Evolutionary conservation across 2,888 invertebrate species (phyloP).

Genomic region (Campoplex capitator): DNA sequence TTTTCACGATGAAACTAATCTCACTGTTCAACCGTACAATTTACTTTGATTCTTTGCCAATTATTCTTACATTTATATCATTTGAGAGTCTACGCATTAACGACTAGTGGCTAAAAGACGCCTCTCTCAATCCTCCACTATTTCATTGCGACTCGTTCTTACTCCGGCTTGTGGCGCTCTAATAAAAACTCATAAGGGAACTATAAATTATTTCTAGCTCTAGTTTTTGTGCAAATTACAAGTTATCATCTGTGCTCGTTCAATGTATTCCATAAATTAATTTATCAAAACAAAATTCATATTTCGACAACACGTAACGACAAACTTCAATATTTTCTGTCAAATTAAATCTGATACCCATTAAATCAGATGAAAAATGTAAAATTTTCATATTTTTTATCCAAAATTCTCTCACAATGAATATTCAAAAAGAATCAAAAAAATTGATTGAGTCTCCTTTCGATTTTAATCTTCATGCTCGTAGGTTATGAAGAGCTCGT

Average conservation of each 20-base stretch:
- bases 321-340: too few species aligned
- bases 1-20: conserved; percentile 18
- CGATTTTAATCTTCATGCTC: conserved; percentile 45
- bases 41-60: conserved; percentile 63
- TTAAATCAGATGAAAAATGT: not conserved
- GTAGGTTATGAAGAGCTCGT: conserved; percentile 34
- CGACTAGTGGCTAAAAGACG: conserved; percentile 25
- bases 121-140: conserved; percentile 31
- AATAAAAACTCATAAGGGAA: not conserved
- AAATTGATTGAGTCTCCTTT: not conserved
- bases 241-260: not conserved
- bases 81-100: conserved; percentile 36
- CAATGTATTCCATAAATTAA: not conserved
- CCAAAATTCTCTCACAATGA: not conserved
- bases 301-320: too few species aligned
- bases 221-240: conserved; percentile 11
- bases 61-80: conserved; percentile 42
- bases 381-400: not conserved
- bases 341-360: too few species aligned
- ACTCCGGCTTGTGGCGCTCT: not conserved
- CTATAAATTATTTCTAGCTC: conserved; percentile 23
- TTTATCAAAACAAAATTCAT: too few species aligned
- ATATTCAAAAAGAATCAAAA: not conserved
- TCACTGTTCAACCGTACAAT: conserved; percentile 19
- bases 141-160: conserved; percentile 24